phyloP scores from a whole-genome alignment of 2,888 invertebrate genomes.

The Reticulitermes lucifugus region DNA sequence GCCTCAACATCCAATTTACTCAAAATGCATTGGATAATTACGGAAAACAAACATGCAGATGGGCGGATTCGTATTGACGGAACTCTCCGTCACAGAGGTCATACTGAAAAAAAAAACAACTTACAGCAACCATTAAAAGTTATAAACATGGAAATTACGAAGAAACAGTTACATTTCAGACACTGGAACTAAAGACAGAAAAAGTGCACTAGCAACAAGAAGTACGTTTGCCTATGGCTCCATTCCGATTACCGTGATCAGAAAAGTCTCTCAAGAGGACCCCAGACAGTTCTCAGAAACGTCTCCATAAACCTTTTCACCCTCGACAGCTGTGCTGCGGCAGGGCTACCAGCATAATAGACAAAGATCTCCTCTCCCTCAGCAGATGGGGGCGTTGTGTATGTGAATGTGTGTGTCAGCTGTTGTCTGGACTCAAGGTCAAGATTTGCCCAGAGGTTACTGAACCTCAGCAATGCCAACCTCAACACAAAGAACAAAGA shows the following conservation, averaged over 20 bases:
- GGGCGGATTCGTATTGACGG: too few relatives aligned
- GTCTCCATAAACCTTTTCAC: neutral
- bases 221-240: neutral
- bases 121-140: too few relatives aligned
- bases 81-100: too few relatives aligned
- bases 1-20: too few relatives aligned
- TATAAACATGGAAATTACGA: too few relatives aligned
- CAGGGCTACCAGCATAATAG: neutral
- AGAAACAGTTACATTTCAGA: neutral
- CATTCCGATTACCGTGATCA: too few relatives aligned
- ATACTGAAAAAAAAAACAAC: too few relatives aligned
- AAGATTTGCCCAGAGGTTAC: slow-evolving; percentile 31
- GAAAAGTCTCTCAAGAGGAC: neutral
- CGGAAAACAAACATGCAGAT: too few relatives aligned
- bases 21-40: too few relatives aligned
- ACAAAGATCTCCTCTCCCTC: neutral
- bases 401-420: slow-evolving; percentile 6
- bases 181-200: neutral
- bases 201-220: neutral
- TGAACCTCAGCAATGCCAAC: slow-evolving; percentile 26
- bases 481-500: neutral
- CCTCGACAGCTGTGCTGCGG: slow-evolving; percentile 2
- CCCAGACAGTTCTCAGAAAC: neutral
- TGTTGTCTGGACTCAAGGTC: slow-evolving; percentile 38
- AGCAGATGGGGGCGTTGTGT: slow-evolving; percentile 2